A percentile compares a stretch with the other conserved stretches of the same genome.
These are phyloP conservation scores for Brachyopa scutellaris DNA, from an alignment of 2,888 invertebrate species.

Conservation along the genomic window DNA sequence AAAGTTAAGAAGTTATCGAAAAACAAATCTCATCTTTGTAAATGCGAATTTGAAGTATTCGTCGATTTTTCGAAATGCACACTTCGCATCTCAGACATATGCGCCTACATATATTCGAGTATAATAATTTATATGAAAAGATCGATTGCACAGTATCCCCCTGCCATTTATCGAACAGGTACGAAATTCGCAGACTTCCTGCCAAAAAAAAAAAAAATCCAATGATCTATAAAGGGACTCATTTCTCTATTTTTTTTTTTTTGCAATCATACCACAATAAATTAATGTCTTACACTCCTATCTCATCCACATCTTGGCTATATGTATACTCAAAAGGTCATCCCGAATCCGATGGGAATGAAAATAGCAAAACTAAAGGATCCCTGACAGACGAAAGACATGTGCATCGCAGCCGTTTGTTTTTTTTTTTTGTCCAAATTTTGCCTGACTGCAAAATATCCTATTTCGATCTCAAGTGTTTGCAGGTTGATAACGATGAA, in stretches of 20 bases:
- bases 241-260: background rate
- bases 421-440: background rate
- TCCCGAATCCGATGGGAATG: constrained; percentile 58
- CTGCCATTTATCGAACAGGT: too few relatives aligned
- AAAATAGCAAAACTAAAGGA: constrained; percentile 39
- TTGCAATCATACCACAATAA: constrained; percentile 65
- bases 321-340: constrained; percentile 56
- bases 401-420: constrained; percentile 52
- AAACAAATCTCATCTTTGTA: too few relatives aligned
- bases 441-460: constrained; percentile 69
- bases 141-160: too few relatives aligned
- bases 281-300: constrained; percentile 51
- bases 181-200: too few relatives aligned
- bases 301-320: constrained; percentile 44
- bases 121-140: too few relatives aligned
- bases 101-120: too few relatives aligned
- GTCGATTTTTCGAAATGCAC: too few relatives aligned
- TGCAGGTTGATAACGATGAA: constrained; percentile 70
- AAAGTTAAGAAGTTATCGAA: too few relatives aligned
- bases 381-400: constrained; percentile 56
- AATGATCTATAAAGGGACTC: background rate
- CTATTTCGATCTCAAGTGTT: constrained; percentile 69
- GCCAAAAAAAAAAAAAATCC: background rate
- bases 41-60: too few relatives aligned
- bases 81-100: too few relatives aligned